Evolutionary conservation across 2,113 vertebrate species (phyloP).

Genomic region (Paralichthys olivaceus): DNA sequence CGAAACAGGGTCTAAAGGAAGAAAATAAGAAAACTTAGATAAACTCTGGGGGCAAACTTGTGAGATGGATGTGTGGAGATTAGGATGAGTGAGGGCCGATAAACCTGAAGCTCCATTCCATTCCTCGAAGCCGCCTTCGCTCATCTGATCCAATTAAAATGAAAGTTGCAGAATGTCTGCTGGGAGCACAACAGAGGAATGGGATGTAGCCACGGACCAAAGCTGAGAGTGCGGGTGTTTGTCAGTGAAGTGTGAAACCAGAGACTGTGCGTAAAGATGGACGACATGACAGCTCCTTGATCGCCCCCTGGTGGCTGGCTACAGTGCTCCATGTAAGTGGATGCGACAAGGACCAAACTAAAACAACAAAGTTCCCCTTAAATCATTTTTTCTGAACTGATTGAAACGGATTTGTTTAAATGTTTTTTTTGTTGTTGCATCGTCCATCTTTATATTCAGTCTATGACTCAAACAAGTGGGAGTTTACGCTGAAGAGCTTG

Average conservation of each 20-base stretch:
- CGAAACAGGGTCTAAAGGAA: constrained; percentile 4
- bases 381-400: too few relatives aligned
- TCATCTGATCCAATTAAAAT: background rate
- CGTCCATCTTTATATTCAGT: too few relatives aligned
- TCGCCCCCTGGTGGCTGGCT: too few relatives aligned
- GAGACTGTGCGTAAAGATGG: too few relatives aligned
- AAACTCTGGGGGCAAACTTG: constrained; percentile 5
- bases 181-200: constrained; percentile 12
- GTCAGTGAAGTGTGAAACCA: constrained; percentile 24
- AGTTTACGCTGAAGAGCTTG: constrained; percentile 50
- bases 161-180: background rate
- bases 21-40: background rate
- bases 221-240: constrained; percentile 6
- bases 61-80: constrained; percentile 19
- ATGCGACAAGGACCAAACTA: too few relatives aligned
- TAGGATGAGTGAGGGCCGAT: constrained; percentile 15
- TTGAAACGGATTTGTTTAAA: too few relatives aligned
- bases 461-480: constrained; percentile 13
- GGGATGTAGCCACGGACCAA: constrained; percentile 22
- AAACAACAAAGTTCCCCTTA: too few relatives aligned
- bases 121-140: constrained; percentile 10
- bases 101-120: constrained; percentile 26
- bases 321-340: too few relatives aligned
- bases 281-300: too few relatives aligned
- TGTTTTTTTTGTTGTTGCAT: too few relatives aligned